Conservation (phyloP, 2,797 vertebrate species). For the Coregonus ussuriensis region DNA sequence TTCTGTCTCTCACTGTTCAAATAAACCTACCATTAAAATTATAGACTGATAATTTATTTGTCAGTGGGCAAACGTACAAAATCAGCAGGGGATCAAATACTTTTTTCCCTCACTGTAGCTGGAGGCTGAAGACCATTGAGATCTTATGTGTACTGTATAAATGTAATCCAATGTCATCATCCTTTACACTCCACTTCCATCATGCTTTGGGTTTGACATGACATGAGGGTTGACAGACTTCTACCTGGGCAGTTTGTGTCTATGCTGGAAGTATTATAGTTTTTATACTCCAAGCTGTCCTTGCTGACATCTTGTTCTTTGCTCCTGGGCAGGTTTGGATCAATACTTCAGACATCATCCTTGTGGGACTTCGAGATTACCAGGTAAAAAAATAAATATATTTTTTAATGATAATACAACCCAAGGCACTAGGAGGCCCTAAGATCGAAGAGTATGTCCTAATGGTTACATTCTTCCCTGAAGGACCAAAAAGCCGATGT, state of each 20-base stretch:
- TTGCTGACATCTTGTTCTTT: neutral
- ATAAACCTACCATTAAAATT: too few species aligned
- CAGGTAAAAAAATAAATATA: slow-evolving; percentile 77
- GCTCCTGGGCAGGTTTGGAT: slow-evolving; percentile 89
- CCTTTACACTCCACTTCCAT: neutral
- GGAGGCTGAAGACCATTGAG: too few species aligned
- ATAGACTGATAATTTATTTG: too few species aligned
- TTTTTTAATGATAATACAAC: neutral
- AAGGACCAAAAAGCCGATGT: slow-evolving; percentile 99
- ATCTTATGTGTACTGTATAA: too few species aligned
- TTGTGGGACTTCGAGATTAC: slow-evolving; percentile 97
- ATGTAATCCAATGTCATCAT: neutral
- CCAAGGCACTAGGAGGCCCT: neutral
- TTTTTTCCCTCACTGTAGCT: too few species aligned
- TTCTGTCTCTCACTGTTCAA: too few species aligned
- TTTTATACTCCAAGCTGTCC: neutral
- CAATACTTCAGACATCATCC: slow-evolving; percentile 98
- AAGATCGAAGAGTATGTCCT: neutral
- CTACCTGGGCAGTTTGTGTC: neutral
- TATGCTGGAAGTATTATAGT: neutral
- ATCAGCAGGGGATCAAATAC: too few species aligned
- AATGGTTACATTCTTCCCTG: slow-evolving; percentile 29
- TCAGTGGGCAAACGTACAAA: too few species aligned
- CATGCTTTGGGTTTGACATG: neutral
- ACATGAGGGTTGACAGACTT: neutral